phyloP scores from a whole-genome alignment of 35 echinoderm and acorn worm species.

The Chiridota heheva region DNA sequence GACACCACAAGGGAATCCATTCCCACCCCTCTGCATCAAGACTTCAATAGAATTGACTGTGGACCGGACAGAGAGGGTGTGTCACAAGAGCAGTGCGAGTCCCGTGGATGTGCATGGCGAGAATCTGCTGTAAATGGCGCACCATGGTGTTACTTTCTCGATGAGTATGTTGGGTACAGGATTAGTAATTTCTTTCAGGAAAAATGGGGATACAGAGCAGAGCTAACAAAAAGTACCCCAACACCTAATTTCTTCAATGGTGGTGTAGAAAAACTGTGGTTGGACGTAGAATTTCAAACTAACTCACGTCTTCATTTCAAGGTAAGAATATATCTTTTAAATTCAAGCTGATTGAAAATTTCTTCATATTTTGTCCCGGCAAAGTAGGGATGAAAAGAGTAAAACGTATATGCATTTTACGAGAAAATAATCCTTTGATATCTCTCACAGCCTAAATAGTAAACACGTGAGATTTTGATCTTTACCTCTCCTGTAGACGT shows the following conservation, averaged over 20 bases:
- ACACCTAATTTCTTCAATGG: conserved; percentile 37
- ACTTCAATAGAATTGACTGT: conserved; percentile 60
- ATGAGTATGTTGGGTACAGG: conserved; percentile 58
- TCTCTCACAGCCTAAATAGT: background rate
- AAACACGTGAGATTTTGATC: background rate
- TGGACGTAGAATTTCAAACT: conserved; percentile 77
- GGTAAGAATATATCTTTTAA: conserved; percentile 13
- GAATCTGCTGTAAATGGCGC: background rate
- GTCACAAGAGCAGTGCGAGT: conserved; percentile 38
- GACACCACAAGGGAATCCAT: too few relatives aligned
- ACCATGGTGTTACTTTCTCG: conserved; percentile 73
- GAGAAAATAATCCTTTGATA: background rate
- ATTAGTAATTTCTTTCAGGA: conserved; percentile 25
- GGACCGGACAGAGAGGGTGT: conserved; percentile 38
- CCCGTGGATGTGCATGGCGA: conserved; percentile 59
- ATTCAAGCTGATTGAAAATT: background rate
- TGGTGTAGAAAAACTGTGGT: conserved; percentile 33
- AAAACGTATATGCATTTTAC: background rate
- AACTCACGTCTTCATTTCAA: conserved; percentile 63
- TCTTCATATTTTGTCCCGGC: background rate
- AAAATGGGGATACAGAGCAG: conserved; percentile 53
- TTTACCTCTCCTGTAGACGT: too few relatives aligned
- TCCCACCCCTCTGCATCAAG: background rate
- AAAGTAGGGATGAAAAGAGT: background rate
- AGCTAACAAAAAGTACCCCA: conserved; percentile 20